Evolutionary conservation across 2,888 invertebrate species (phyloP), one percentile per base, ranked within the genome.

Genomic region (Imbricaverruca yamaguchii): DNA sequence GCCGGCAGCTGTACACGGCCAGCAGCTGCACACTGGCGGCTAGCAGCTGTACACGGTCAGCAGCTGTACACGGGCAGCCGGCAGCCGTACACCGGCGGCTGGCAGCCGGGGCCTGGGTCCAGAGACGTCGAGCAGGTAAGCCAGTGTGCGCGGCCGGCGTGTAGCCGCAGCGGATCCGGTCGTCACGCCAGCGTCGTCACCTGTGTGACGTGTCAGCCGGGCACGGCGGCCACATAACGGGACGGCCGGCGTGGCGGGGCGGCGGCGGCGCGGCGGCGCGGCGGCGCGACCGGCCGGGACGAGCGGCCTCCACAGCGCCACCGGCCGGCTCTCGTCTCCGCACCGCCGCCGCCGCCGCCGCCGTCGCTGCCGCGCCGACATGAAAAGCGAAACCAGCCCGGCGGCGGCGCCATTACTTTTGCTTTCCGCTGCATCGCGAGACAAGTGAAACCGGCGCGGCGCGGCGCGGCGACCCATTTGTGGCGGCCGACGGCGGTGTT

Each of bases 371-470:
- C 25, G 67, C 67, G 8, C 67, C 25, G 13, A 67, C 25, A 67
- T 67, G 67, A 67, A 67, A 67, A 67, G 67, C 67, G 67, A 67
- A 67, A 67, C 67, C 67, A 13, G 67, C 67, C 67, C 67, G 25
- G 25, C 3, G 67, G 67, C 67, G 25, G 67, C 67, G 77, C 23
- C 77, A 77, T 77, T 77, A 77, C 77, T 77, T 77, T 77, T 77
- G 77, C 77, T 77, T 56, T 77, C 77, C 21, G 55, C 77, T 23
- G n/a, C 77, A 21, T 25, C 13, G n/a, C 25, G 67, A 67, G 67
- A 77, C 77, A 77, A 77, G 77, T 77, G 77, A 77, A 77, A 77
- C 77, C 69, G 23, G 69, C 69, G 21, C 53, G n/a, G n/a, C 65
- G 65, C 65, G 65, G 23, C 23, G 67, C 67, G 6, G 65, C 65